Base-by-base conservation (phyloP, 2,113 vertebrate genomes). In the Nicator chloris region DNA sequence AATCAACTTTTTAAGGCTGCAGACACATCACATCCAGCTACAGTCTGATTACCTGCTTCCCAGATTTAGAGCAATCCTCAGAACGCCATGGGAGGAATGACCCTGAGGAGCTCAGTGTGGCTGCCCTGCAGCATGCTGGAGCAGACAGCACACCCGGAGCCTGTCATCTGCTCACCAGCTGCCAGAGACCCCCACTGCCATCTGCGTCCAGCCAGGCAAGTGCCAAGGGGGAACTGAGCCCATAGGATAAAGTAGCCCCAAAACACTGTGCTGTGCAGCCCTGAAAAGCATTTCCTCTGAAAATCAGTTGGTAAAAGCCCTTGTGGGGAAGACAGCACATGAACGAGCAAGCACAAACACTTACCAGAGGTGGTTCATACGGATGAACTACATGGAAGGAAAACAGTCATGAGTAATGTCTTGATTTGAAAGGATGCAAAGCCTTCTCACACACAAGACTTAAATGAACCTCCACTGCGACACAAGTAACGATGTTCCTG, bases 251-350 rank as follows among this genome's bases (percentile, higher is more conserved):
- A 42, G 37, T 42, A 88, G 60, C 44, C 70, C 76, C 68, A 42
- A 24, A 94, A 72, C 0, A 0, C 26, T 57, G 54, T 0, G 1
- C 20, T 57, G 42, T 19, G n/a, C 4, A 1, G 42, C 75, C 20
- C 61, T 73, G 26, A 26, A 59, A 92, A 83, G 4, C 6, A 4
- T 44, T 83, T 51, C n/a, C 21, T 80, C 72, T 44, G 39, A 31
- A 82, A 86, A 63, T 60, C n/a, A 35, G 20, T 31, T 7, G 3
- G n/a, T 1, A 2, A 60, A 95, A 90, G 15, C 30, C 50, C 18
- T 17, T 50, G 39, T 42, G 23, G 15, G 45, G 20, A 37, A 60
- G 30, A 27, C n/a, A 60, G 56, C 2, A 2, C 15, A 4, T 10
- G 21, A 71, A 57, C 1, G 8, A 89, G 69, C 35, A 51, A 49